Conservation (phyloP, 2,888 invertebrate species). For the Bursaphelenchus okinawaensis region DNA sequence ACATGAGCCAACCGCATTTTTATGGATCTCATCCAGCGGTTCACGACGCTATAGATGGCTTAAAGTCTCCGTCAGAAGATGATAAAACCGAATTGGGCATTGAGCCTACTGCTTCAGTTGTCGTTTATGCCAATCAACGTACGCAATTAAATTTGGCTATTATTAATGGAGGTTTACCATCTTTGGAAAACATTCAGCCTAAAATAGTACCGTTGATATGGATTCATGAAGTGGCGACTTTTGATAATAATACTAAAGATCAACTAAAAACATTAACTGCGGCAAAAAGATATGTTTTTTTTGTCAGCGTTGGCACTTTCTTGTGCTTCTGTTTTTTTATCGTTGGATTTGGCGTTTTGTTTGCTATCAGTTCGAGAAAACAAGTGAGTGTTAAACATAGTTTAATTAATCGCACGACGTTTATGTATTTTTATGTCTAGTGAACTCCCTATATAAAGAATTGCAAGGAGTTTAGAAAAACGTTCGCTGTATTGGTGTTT, state of each 20-base stretch:
- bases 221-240: slow-evolving; percentile 51
- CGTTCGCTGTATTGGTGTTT: no score
- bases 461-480: no score
- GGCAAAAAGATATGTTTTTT: neutral
- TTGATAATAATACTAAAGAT: slow-evolving; percentile 43
- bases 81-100: slow-evolving; percentile 48
- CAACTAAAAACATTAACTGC: slow-evolving; percentile 23
- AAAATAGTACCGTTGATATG: slow-evolving; percentile 47
- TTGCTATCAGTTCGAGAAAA: neutral
- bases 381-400: no score
- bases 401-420: no score
- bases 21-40: slow-evolving; percentile 40
- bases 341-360: neutral
- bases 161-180: slow-evolving; percentile 42
- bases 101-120: slow-evolving; percentile 48
- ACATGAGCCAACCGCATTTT: slow-evolving; percentile 50
- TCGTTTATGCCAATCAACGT: slow-evolving; percentile 39
- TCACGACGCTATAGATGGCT: slow-evolving; percentile 37
- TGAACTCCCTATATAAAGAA: no score
- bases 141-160: slow-evolving; percentile 54
- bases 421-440: no score
- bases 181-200: slow-evolving; percentile 12
- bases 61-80: slow-evolving; percentile 32
- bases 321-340: neutral
- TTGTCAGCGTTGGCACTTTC: neutral